Evolutionary conservation across 2,888 invertebrate genomes (phyloP).

Genomic region (Cheilosia impressa): DNA sequence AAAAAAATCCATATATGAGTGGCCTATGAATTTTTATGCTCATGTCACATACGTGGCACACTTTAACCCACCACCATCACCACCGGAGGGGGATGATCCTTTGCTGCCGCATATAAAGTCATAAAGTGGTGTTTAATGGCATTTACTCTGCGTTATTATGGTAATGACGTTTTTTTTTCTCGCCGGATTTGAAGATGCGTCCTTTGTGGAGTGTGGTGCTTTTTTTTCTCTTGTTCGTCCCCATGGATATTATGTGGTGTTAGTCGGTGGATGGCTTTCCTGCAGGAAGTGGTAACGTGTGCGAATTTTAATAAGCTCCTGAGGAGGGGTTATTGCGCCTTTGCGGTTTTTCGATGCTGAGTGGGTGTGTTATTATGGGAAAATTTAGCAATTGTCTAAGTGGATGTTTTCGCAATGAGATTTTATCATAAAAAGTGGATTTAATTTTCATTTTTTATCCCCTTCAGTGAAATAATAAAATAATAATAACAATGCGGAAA

Average conservation of each 20-base stretch:
- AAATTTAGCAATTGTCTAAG: conserved; percentile 74
- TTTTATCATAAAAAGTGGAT: conserved; percentile 75
- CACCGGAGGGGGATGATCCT: conserved; percentile 68
- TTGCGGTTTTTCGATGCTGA: conserved; percentile 53
- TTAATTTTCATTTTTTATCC: conserved; percentile 66
- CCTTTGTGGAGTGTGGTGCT: conserved; percentile 55
- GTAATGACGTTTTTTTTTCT: conserved; percentile 79
- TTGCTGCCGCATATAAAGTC: conserved; percentile 79
- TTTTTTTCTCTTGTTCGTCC: conserved; percentile 46
- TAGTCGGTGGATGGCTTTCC: conserved; percentile 61
- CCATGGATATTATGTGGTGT: conserved; percentile 60
- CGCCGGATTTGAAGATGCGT: conserved; percentile 65
- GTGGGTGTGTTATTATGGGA: conserved; percentile 69
- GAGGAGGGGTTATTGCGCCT: conserved; percentile 45
- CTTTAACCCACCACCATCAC: conserved; percentile 12
- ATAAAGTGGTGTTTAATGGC: conserved; percentile 83
- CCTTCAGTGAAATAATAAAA: conserved; percentile 61
- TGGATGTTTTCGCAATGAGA: conserved; percentile 74
- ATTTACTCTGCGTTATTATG: conserved; percentile 83
- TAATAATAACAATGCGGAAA: conserved; percentile 59
- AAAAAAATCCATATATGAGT: conserved; percentile 26
- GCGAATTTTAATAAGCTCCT: conserved; percentile 72
- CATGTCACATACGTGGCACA: conserved; percentile 63
- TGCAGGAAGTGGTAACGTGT: conserved; percentile 71
- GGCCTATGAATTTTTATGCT: conserved; percentile 70